These are phyloP conservation scores for Brotula barbata DNA, from an alignment of 2,797 vertebrate genomes.

Conservation along the genomic window DNA sequence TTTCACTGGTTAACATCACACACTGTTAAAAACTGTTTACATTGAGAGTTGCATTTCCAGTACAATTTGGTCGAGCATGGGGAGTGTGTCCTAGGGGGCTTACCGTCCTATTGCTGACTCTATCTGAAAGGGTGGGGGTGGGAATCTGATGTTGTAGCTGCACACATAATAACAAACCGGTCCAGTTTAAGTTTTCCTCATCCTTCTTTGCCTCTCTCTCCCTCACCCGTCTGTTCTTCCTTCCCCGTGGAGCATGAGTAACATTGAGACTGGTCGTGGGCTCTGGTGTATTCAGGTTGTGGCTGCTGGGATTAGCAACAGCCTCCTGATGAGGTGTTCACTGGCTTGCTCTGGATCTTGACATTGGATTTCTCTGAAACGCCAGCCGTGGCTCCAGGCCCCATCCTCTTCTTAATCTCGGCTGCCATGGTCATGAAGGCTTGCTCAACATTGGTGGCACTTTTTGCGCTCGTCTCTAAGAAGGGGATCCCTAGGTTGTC, in stretches of 20 bases:
- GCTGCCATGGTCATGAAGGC: slow-evolving; percentile 99
- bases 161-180: slow-evolving; percentile 88
- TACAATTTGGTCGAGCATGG: slow-evolving; percentile 87
- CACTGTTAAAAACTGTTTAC: slow-evolving; percentile 24
- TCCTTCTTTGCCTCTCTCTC: slow-evolving; percentile 43
- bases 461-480: slow-evolving; percentile 98
- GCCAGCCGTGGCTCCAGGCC: slow-evolving; percentile 90
- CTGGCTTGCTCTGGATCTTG: slow-evolving; percentile 98
- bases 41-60: slow-evolving; percentile 58
- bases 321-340: slow-evolving; percentile 92
- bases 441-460: slow-evolving; percentile 97
- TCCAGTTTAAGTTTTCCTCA: slow-evolving; percentile 79
- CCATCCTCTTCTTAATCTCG: slow-evolving; percentile 98
- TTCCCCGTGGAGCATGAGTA: slow-evolving; percentile 55
- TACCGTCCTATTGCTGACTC: slow-evolving; percentile 73
- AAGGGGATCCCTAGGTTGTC: slow-evolving; percentile 95
- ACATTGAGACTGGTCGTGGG: slow-evolving; percentile 55
- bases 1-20: slow-evolving; percentile 4
- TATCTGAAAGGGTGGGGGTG: slow-evolving; percentile 62
- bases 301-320: slow-evolving; percentile 86
- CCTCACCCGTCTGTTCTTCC: slow-evolving; percentile 12
- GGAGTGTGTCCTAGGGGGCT: slow-evolving; percentile 39
- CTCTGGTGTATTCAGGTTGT: slow-evolving; percentile 21
- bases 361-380: slow-evolving; percentile 93
- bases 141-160: slow-evolving; percentile 87